A percentile compares a stretch with the other conserved stretches of the same genome.
These are phyloP conservation scores for Rhodinocichla rosea DNA, from an alignment of 2,113 vertebrate genomes.

Conservation along the genomic window DNA sequence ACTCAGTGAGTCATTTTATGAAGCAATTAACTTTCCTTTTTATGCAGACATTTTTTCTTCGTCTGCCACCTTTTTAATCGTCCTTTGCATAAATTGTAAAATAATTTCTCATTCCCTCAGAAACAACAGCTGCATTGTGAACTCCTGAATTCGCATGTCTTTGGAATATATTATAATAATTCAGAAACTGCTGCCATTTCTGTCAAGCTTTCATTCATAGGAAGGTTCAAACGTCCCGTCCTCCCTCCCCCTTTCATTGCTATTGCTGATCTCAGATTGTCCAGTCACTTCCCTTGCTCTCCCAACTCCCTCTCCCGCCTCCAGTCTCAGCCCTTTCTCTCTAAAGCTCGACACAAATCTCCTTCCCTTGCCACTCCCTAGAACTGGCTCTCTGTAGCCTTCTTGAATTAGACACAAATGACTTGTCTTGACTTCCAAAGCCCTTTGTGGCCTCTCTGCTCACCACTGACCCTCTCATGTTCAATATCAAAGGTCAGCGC, in stretches of 20 bases:
- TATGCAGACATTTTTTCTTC: conserved; percentile 54
- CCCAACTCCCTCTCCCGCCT: conserved; percentile 14
- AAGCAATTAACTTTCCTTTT: conserved; percentile 58
- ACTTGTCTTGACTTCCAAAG: conserved; percentile 46
- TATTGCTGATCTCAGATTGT: conserved; percentile 4
- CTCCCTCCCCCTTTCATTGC: background rate
- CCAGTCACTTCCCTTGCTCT: conserved; percentile 11
- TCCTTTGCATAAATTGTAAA: conserved; percentile 58
- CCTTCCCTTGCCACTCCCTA: background rate
- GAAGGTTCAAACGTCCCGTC: background rate
- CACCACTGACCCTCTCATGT: conserved; percentile 52
- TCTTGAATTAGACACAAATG: conserved; percentile 48
- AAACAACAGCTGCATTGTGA: conserved; percentile 69
- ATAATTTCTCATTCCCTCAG: conserved; percentile 59
- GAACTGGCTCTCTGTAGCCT: conserved; percentile 23
- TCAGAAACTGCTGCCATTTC: conserved; percentile 48
- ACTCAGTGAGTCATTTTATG: conserved; percentile 58
- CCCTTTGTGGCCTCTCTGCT: conserved; percentile 37
- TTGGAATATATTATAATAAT: conserved; percentile 60
- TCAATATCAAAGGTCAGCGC: conserved; percentile 47
- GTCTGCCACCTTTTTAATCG: conserved; percentile 58
- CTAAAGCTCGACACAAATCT: conserved; percentile 20
- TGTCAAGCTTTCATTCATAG: conserved; percentile 51
- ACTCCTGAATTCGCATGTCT: conserved; percentile 60
- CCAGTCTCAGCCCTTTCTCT: conserved; percentile 12